phyloP scores from a whole-genome alignment of 1,140 invertebrate species.

The Triops cancriformis region DNA sequence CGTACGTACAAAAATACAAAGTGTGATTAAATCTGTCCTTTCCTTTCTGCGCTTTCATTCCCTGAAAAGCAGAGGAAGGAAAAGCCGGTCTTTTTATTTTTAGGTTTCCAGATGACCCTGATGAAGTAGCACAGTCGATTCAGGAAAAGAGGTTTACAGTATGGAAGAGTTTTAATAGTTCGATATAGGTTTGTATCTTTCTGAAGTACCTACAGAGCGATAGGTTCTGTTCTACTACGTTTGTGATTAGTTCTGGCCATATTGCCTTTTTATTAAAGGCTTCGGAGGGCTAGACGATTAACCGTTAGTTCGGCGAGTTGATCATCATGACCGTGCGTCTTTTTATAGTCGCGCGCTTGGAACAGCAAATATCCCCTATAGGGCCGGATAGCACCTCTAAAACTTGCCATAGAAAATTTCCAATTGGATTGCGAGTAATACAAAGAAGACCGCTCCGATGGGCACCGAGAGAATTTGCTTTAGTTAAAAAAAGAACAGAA shows the following conservation, averaged over 20 bases:
- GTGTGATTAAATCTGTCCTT: neutral
- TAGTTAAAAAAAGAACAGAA: no score
- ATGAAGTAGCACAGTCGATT: neutral
- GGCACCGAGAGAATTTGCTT: no score
- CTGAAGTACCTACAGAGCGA: neutral
- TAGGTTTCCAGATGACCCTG: neutral
- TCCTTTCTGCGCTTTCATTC: neutral
- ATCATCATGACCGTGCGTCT: neutral
- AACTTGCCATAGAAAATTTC: neutral
- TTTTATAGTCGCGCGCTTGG: neutral
- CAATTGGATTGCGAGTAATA: no score
- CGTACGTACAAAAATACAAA: neutral
- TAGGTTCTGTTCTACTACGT: neutral
- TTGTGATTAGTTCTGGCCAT: neutral
- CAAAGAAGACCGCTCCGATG: no score
- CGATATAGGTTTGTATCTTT: neutral
- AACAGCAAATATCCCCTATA: neutral
- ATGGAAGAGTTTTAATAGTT: neutral
- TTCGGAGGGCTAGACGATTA: neutral
- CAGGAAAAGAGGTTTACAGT: neutral
- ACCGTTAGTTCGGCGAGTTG: neutral
- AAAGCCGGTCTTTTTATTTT: neutral
- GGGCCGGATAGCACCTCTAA: neutral
- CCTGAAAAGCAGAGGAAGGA: neutral
- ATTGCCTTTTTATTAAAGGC: neutral